phyloP scores from a whole-genome alignment of 2,113 vertebrate species.

The Varanus komodoensis region DNA sequence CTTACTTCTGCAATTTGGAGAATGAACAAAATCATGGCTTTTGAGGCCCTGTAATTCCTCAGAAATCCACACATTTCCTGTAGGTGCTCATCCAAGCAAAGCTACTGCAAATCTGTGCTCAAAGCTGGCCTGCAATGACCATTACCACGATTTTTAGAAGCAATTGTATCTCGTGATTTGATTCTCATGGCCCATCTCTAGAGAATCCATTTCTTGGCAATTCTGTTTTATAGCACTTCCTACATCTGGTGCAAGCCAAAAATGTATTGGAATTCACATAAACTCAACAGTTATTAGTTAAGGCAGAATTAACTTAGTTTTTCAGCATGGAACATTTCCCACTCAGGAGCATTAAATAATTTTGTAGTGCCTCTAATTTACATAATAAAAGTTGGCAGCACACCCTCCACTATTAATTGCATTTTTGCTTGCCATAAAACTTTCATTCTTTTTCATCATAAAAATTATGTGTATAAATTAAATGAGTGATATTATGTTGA shows the following conservation, averaged over 20 bases:
- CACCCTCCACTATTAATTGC: slow-evolving; percentile 18
- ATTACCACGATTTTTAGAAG: slow-evolving; percentile 2
- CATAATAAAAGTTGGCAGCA: slow-evolving; percentile 21
- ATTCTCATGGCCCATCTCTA: neutral
- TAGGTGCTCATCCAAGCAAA: neutral
- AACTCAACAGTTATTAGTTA: slow-evolving; percentile 24
- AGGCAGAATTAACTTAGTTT: slow-evolving; percentile 35
- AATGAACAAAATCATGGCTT: neutral
- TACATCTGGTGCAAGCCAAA: slow-evolving; percentile 14
- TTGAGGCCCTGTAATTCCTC: neutral
- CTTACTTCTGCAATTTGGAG: neutral
- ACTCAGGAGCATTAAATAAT: slow-evolving; percentile 22
- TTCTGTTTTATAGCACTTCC: slow-evolving; percentile 7
- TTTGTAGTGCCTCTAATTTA: slow-evolving; percentile 44
- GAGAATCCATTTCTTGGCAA: neutral
- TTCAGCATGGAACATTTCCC: slow-evolving; percentile 23
- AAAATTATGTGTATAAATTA: slow-evolving; percentile 30
- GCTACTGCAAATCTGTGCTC: neutral
- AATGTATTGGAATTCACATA: slow-evolving; percentile 26
- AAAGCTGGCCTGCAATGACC: neutral
- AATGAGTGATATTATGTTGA: slow-evolving; percentile 35
- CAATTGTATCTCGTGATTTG: slow-evolving; percentile 4
- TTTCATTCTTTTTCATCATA: slow-evolving; percentile 32
- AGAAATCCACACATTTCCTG: neutral
- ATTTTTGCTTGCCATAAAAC: slow-evolving; percentile 26